Conservation (phyloP, 2,797 vertebrate genomes). For the Delichon dasypus region DNA sequence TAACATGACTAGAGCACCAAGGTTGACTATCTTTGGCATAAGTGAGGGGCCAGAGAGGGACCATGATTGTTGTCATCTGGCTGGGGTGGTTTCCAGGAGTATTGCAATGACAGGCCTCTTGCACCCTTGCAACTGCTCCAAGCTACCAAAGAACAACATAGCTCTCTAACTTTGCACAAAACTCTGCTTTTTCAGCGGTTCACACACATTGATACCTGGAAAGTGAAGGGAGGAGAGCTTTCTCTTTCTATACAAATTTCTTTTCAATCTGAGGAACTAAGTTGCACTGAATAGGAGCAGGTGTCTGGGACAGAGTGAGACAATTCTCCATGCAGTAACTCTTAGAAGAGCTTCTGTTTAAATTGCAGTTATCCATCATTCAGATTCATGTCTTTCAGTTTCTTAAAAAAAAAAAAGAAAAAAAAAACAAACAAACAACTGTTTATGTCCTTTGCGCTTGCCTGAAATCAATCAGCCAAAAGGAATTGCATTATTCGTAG, state of each 20-base stretch:
- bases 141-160: background rate
- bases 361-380: background rate
- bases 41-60: accelerated
- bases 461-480: background rate
- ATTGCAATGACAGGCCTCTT: background rate
- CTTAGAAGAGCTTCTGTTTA: background rate
- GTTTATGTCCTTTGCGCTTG: background rate
- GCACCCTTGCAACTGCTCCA: background rate
- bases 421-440: background rate
- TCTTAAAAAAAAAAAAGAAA: background rate
- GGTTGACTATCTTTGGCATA: background rate
- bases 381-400: background rate
- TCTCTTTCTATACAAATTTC: background rate
- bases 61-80: accelerated
- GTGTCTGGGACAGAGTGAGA: background rate
- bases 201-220: background rate
- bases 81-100: no score
- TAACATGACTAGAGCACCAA: background rate
- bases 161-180: background rate
- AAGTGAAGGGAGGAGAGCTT: background rate
- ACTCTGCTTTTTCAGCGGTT: background rate
- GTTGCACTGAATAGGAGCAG: background rate
- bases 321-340: background rate
- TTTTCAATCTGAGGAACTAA: background rate
- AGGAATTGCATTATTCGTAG: slow-evolving; percentile 4